Evolutionary conservation across 2,113 vertebrate genomes (phyloP).

Genomic region (Leuciscus idus): DNA sequence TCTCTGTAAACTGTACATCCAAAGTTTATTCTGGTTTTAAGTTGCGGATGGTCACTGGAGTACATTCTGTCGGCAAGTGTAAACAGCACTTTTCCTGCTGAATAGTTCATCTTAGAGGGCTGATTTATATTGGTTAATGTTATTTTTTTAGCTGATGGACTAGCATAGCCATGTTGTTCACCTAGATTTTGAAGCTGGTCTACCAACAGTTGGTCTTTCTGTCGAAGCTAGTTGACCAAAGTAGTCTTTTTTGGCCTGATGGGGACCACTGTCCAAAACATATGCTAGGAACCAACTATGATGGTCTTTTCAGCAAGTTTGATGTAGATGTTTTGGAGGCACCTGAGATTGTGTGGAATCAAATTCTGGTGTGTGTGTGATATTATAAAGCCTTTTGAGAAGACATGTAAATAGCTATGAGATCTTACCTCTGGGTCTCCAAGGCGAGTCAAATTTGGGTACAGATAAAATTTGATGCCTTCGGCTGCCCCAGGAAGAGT

Average conservation of each 20-base stretch:
- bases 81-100: constrained; percentile 2
- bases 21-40: constrained; percentile 1
- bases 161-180: not conserved
- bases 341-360: not conserved
- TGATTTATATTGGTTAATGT: not conserved
- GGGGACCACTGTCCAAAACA: not conserved
- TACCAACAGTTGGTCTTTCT: not conserved
- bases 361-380: not conserved
- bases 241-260: not conserved
- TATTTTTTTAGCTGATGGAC: not conserved
- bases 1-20: constrained; percentile 18
- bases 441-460: constrained; percentile 89
- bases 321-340: not conserved
- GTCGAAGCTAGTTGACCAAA: not conserved
- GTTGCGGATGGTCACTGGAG: not conserved
- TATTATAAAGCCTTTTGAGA: not conserved
- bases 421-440: constrained; percentile 90
- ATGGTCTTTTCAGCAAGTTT: not conserved
- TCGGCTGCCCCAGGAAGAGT: constrained; percentile 90
- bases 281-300: not conserved
- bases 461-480: constrained; percentile 98
- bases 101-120: not conserved
- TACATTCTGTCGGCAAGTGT: not conserved
- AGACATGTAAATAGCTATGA: not conserved
- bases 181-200: not conserved